Evolutionary conservation across 2,113 vertebrate genomes (phyloP).

Genomic region (Mohoua ochrocephala): DNA sequence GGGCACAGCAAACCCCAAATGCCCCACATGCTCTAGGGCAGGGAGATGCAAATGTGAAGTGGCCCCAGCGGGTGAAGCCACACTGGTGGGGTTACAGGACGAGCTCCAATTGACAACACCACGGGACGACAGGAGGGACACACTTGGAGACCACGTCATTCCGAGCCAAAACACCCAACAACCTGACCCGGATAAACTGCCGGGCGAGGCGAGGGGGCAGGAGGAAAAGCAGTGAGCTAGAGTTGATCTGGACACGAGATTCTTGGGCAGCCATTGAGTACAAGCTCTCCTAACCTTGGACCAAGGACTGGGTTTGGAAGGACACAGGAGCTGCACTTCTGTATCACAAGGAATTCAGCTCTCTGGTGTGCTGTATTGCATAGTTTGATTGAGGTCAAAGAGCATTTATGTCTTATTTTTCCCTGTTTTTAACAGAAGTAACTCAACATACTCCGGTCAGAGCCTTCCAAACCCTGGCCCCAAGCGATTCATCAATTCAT

Average conservation of each 20-base stretch:
- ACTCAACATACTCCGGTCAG: not conserved
- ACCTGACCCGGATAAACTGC: not conserved
- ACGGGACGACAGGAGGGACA: not conserved
- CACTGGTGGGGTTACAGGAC: not conserved
- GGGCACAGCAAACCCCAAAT: not conserved
- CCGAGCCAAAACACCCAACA: not conserved
- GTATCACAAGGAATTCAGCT: not conserved
- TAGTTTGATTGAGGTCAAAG: slow-evolving; percentile 26
- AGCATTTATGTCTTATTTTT: not conserved
- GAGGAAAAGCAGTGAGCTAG: not conserved
- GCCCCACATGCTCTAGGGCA: not conserved
- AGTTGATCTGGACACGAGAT: not conserved
- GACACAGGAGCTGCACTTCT: not conserved
- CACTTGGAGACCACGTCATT: not conserved
- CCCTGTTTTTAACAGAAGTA: not conserved
- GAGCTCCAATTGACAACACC: not conserved
- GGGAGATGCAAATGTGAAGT: not conserved
- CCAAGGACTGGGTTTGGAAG: slow-evolving; percentile 45
- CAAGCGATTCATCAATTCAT: not conserved
- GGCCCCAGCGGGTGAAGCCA: rapidly evolving
- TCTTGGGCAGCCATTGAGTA: not conserved
- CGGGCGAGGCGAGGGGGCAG: rapidly evolving
- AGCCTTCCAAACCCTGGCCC: not conserved
- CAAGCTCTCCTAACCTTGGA: slow-evolving; percentile 35
- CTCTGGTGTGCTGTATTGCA: slow-evolving; percentile 13